These are phyloP conservation scores for Apeltes quadracus DNA, from an alignment of 2,113 vertebrate species.

Conservation along the genomic window DNA sequence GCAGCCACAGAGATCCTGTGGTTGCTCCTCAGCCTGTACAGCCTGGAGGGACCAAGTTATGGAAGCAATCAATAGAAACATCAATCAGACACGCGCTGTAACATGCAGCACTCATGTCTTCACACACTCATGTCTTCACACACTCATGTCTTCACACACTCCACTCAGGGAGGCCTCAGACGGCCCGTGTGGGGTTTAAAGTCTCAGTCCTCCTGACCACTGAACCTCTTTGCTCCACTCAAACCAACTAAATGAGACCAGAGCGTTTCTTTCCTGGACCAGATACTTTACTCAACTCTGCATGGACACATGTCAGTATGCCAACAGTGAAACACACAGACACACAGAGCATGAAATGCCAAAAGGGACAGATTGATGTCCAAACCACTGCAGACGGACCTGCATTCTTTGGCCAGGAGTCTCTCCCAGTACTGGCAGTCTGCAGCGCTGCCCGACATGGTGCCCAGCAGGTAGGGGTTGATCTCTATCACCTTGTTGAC, in stretches of 20 bases:
- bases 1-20: constrained; percentile 86
- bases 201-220: too few species aligned
- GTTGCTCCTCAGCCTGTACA: constrained; percentile 85
- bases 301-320: neutral
- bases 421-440: constrained; percentile 91
- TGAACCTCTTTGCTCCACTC: too few species aligned
- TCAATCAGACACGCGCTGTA: too few species aligned
- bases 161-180: too few species aligned
- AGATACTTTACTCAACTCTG: neutral
- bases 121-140: too few species aligned
- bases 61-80: neutral
- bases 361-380: neutral
- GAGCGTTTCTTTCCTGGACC: neutral
- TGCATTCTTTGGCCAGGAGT: constrained; percentile 88
- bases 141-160: neutral
- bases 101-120: too few species aligned
- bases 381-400: constrained; percentile 66
- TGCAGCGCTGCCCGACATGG: constrained; percentile 88
- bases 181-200: too few species aligned
- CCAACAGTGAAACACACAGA: neutral
- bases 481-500: constrained; percentile 91
- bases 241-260: too few species aligned
- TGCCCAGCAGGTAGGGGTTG: constrained; percentile 88
- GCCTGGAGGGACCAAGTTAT: constrained; percentile 65
- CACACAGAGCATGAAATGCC: neutral